Conservation (phyloP, 2,113 vertebrate genomes). For the Serilophus lunatus region DNA sequence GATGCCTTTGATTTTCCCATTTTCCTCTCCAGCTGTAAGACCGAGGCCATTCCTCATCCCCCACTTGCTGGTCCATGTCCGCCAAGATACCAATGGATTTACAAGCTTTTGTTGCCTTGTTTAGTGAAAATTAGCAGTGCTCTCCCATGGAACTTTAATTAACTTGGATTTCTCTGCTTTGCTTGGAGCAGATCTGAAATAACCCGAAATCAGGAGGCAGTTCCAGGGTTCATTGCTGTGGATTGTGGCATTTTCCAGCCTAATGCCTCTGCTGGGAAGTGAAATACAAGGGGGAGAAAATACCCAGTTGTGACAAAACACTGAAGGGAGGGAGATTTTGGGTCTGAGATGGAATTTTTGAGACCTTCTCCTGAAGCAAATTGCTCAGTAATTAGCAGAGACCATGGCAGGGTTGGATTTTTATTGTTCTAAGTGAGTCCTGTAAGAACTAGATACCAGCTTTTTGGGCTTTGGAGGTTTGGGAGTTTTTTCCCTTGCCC, state of each 20-base stretch:
- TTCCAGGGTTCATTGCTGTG: background rate
- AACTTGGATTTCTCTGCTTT: background rate
- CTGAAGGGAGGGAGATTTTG: background rate
- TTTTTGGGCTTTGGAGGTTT: background rate
- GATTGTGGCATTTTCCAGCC: background rate
- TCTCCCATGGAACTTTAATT: background rate
- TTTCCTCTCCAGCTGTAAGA: background rate
- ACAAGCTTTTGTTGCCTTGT: background rate
- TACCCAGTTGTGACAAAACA: background rate
- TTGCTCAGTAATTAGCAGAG: conserved; percentile 5
- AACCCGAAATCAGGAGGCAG: background rate
- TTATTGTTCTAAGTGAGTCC: background rate
- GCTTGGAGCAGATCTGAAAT: background rate
- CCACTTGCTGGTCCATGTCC: background rate
- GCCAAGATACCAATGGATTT: background rate
- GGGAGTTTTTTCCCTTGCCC: background rate
- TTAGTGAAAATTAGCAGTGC: background rate
- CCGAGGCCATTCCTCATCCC: background rate
- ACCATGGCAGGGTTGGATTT: background rate
- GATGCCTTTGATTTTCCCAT: background rate
- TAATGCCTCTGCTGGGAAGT: background rate
- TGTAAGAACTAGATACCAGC: background rate
- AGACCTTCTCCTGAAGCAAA: background rate
- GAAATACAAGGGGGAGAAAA: conserved; percentile 18
- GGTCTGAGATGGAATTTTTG: background rate